Evolutionary conservation across 2,797 vertebrate species (phyloP).

Genomic region (Staurois parvus): DNA sequence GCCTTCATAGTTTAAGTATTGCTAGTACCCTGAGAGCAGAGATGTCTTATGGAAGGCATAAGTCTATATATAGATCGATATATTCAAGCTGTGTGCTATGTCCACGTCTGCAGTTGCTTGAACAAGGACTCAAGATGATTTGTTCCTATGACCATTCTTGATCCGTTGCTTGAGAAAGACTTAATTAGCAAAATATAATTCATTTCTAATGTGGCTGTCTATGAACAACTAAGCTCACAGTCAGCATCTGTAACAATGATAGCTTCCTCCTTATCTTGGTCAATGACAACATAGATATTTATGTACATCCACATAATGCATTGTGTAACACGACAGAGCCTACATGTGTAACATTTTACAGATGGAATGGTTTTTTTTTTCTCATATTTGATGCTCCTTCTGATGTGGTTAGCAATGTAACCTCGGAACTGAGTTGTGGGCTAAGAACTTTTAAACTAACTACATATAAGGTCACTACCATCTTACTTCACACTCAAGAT

Average conservation of each 20-base stretch:
- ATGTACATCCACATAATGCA: conserved; percentile 66
- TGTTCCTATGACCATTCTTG: neutral
- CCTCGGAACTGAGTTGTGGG: conserved; percentile 47
- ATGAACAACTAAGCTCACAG: neutral
- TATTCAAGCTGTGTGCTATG: neutral
- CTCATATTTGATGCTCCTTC: conserved; percentile 61
- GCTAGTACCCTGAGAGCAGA: neutral
- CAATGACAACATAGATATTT: conserved; percentile 62
- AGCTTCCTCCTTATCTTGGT: conserved; percentile 19
- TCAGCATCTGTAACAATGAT: conserved; percentile 26
- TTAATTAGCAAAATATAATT: conserved; percentile 1
- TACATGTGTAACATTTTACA: conserved; percentile 69
- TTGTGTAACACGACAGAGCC: conserved; percentile 68
- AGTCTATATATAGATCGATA: neutral
- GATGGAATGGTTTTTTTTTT: conserved; percentile 64
- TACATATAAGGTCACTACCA: conserved; percentile 52
- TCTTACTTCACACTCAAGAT: conserved; percentile 49
- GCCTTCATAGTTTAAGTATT: neutral
- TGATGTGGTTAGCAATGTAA: conserved; percentile 67
- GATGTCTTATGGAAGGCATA: neutral
- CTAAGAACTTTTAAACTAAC: conserved; percentile 44
- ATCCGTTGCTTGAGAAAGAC: neutral
- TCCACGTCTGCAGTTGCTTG: neutral
- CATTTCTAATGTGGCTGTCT: neutral
- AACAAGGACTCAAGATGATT: neutral